phyloP scores from a whole-genome alignment of 2,113 vertebrate genomes.

The Pogona vitticeps region DNA sequence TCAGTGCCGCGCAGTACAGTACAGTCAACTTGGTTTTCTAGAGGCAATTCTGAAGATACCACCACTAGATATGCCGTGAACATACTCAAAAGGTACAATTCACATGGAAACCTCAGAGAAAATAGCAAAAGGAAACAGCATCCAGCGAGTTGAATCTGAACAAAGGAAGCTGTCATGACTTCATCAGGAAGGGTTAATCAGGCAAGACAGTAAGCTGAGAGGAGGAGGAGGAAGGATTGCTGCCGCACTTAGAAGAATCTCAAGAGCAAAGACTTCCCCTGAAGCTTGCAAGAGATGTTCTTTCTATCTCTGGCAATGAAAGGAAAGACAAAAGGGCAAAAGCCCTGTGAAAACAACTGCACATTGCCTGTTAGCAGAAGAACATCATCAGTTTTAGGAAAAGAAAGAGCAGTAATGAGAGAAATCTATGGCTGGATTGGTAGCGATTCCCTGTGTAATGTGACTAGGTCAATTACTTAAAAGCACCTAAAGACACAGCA shows the following conservation, averaged over 20 bases:
- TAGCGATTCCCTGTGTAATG: neutral
- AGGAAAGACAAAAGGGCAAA: constrained; percentile 8
- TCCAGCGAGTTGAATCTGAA: neutral
- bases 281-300: neutral
- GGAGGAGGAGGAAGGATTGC: neutral
- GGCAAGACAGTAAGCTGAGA: neutral
- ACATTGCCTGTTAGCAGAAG: neutral
- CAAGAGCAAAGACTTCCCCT: neutral
- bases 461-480: neutral
- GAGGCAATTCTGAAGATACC: neutral
- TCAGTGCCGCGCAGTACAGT: neutral
- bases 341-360: neutral
- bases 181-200: neutral
- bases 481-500: neutral
- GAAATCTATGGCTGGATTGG: neutral
- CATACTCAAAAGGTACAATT: neutral
- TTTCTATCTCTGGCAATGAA: neutral
- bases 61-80: neutral
- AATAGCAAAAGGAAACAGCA: neutral
- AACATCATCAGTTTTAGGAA: neutral
- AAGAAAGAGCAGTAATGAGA: neutral
- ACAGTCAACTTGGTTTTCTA: neutral
- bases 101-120: neutral
- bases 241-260: neutral
- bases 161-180: neutral